Base-by-base conservation (phyloP, 2,888 invertebrate species). In the Dusona sp. region DNA sequence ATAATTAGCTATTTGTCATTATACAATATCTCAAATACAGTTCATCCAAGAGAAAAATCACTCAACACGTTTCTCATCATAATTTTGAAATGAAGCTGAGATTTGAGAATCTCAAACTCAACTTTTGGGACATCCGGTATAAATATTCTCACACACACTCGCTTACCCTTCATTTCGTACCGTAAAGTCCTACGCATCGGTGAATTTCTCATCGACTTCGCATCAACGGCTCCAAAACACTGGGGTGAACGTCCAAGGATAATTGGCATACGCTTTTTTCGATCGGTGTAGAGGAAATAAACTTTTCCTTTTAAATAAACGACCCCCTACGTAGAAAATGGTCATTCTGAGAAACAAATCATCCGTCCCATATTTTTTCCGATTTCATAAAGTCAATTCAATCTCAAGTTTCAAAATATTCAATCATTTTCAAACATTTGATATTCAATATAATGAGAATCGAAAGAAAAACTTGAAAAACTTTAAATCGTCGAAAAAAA, bases 151-250 rank as follows among this genome's bases (percentile, higher is more conserved):
- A 67, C 25, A 78, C 57, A 11, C 80, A 61, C n/a, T 45, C 65
- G 57, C 57, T 51, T 29, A 51, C 73, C 48, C 42, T 80, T 65
- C 57, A 72, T 81, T 45, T 61, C 72, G 36, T 73, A 29, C 80
- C 38, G 81, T 57, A n/a, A 54, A 79, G 48, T 57, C 70, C 67
- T 72, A 83, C 78, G 84, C 81, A 70, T 72, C 79, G 73, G 29
- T 81, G 83, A 78, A 77, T 77, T 78, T 81, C 85, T 85, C 85
- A 78, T 85, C 78, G 85, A 85, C 72, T 78, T 57, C 73, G 67
- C 65, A 81, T 85, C 81, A 78, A 54, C 78, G 64, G 38, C 54
- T 67, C 72, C 29, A 83, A 79, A 79, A 80, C 38, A 68, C 45
- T 75, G n/a, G 61, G 68, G 75, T 67, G n/a, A 65, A 54, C 33